Evolutionary conservation across 2,888 invertebrate species (phyloP).

Genomic region (Epistrophe eligans): DNA sequence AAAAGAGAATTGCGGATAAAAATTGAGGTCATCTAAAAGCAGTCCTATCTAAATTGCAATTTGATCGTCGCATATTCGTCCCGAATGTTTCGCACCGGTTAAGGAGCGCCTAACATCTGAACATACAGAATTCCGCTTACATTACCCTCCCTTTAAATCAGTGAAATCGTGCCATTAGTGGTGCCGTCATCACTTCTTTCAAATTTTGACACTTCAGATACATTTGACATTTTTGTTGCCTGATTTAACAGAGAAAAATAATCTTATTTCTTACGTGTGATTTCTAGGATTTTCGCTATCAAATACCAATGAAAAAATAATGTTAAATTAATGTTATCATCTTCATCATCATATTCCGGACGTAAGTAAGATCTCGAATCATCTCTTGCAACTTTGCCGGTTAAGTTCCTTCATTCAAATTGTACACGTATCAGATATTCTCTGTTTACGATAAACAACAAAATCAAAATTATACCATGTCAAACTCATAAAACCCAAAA

Average conservation of each 20-base stretch:
- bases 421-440: conserved; percentile 69
- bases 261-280: conserved; percentile 76
- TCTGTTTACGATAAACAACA: conserved; percentile 72
- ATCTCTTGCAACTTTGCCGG: not conserved
- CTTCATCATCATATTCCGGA: conserved; percentile 60
- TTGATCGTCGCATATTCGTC: no score
- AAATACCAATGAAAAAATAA: conserved; percentile 65
- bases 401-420: not conserved
- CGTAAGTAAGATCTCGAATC: conserved; percentile 50
- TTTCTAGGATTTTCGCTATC: conserved; percentile 56
- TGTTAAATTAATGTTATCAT: conserved; percentile 61
- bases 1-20: no score
- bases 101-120: no score
- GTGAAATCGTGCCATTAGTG: conserved; percentile 43
- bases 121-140: not conserved
- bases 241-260: conserved; percentile 58
- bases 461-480: conserved; percentile 34
- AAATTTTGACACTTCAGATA: conserved; percentile 37
- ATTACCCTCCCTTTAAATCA: not conserved
- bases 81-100: no score
- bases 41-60: no score
- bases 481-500: conserved; percentile 22
- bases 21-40: no score
- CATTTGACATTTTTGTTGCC: conserved; percentile 56
- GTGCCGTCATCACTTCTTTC: conserved; percentile 54